phyloP scores from a whole-genome alignment of 2,888 invertebrate species.

The Falcaria lacertinaria region DNA sequence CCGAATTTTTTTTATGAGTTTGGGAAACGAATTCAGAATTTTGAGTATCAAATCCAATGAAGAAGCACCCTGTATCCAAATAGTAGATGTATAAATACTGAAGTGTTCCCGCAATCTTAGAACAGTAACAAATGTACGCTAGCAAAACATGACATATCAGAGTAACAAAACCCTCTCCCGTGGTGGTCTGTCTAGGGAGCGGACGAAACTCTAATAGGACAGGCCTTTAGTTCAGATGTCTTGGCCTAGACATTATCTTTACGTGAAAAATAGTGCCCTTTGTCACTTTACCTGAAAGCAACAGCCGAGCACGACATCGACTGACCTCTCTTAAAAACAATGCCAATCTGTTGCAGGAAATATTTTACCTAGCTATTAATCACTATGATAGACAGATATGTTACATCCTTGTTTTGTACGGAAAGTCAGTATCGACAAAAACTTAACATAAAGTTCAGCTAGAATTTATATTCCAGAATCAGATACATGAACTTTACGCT shows the following conservation, averaged over 20 bases:
- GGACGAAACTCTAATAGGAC: slow-evolving; percentile 66
- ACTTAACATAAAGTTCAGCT: not conserved
- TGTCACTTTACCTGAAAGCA: slow-evolving; percentile 43
- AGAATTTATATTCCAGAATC: slow-evolving; percentile 1
- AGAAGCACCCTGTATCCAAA: no score
- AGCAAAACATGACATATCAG: slow-evolving; percentile 53
- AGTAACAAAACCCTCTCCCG: slow-evolving; percentile 53
- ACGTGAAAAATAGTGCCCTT: slow-evolving; percentile 69
- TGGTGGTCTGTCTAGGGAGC: slow-evolving; percentile 60
- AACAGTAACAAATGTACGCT: slow-evolving; percentile 64
- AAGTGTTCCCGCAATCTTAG: slow-evolving; percentile 36
- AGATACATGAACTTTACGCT: slow-evolving; percentile 1
- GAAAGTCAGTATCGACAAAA: not conserved
- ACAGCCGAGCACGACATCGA: slow-evolving; percentile 24
- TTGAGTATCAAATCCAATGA: no score
- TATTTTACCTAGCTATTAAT: not conserved
- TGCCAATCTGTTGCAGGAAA: not conserved
- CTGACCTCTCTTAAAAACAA: slow-evolving; percentile 19
- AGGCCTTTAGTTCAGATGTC: slow-evolving; percentile 66
- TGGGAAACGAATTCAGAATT: no score
- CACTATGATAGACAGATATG: not conserved
- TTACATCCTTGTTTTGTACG: not conserved
- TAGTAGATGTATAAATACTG: no score
- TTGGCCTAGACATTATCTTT: slow-evolving; percentile 57
- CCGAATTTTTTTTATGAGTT: no score